These are phyloP conservation scores for Pipistrellus pipistrellus DNA, from an alignment of 2,797 vertebrate species.

Conservation along the genomic window DNA sequence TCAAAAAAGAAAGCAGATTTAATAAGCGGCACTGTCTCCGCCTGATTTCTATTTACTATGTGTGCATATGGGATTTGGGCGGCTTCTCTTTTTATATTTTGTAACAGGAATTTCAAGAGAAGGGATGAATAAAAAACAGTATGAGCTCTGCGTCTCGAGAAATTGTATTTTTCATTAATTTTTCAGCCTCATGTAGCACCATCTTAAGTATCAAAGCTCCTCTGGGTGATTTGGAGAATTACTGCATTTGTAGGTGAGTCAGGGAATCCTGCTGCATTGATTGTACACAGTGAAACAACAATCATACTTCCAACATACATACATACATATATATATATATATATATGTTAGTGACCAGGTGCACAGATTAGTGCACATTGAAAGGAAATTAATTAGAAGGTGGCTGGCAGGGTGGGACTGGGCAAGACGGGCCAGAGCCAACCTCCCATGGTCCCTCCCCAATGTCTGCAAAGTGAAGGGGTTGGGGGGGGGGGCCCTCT, in stretches of 20 bases:
- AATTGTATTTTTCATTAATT: conserved; percentile 45
- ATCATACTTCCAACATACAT: not conserved
- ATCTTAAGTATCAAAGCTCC: not conserved
- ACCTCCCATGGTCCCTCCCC: no score
- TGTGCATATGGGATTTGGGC: conserved; percentile 51
- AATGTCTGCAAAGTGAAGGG: no score
- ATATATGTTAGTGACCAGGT: not conserved
- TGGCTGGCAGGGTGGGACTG: no score
- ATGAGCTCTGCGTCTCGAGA: not conserved
- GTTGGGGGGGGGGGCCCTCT: no score
- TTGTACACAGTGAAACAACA: not conserved
- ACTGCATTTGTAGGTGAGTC: not conserved
- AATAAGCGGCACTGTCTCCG: conserved; percentile 32
- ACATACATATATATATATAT: not conserved
- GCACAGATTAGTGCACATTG: no score
- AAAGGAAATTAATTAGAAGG: no score
- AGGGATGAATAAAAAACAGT: conserved; percentile 8
- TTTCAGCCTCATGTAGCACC: not conserved
- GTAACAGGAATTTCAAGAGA: conserved; percentile 49
- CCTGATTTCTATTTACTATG: conserved; percentile 55
- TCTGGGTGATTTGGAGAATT: not conserved
- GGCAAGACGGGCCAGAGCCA: no score
- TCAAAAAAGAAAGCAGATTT: conserved; percentile 75
- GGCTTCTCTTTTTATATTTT: conserved; percentile 45
- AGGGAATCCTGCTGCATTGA: not conserved